Evolutionary conservation across 2,113 vertebrate genomes (phyloP), one percentile per base, ranked within the genome.

Genomic region (Pygoscelis antarcticus): DNA sequence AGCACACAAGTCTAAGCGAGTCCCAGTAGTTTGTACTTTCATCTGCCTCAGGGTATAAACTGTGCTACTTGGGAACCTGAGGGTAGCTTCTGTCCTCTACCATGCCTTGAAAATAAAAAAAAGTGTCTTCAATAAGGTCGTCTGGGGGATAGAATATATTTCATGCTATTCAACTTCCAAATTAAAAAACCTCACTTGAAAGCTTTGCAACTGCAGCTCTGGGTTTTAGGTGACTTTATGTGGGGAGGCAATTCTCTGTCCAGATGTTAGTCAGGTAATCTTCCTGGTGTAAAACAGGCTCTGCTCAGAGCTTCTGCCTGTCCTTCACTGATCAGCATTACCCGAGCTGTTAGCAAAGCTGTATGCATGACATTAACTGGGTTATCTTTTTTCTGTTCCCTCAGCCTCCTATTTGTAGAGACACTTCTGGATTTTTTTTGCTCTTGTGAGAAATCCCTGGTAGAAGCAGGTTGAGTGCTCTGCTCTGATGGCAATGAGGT

Each of bases 381-480:
- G 77, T 91, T 93, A 79, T 83, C 81, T 91, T 40, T 69, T 57
- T 66, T 71, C 89, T 90, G 30, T 85, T 88, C 64, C 66, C 9
- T 8, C 70, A 94, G 78, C 51, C 75, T 94, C 71, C 87, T 87
- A 36, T 87, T 90, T 85, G 83, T 46, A 47, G 66, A 90, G 40
- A 62, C 58, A 21, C 62, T 86, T 87, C 27, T 20, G 46, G 68
- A 42, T 51, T 71, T 61, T 42, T 42, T 62, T 62, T 18, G 0
- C 52, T 87, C 87, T 74, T 77, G 74, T 80, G 91, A 72, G 87
- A 94, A 95, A 91, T 96, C 89, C 91, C 57, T 85, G 70, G 70
- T 76, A 87, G 92, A 72, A 95, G 93, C 87, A 95, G 93, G 81
- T 89, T 96, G 95, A 96, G 74, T 1, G 16, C 70, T 93, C 47